Evolutionary conservation across 2,797 vertebrate species (phyloP), one percentile per base, ranked within the genome.

Genomic region (Ambastaia sidthimunki): DNA sequence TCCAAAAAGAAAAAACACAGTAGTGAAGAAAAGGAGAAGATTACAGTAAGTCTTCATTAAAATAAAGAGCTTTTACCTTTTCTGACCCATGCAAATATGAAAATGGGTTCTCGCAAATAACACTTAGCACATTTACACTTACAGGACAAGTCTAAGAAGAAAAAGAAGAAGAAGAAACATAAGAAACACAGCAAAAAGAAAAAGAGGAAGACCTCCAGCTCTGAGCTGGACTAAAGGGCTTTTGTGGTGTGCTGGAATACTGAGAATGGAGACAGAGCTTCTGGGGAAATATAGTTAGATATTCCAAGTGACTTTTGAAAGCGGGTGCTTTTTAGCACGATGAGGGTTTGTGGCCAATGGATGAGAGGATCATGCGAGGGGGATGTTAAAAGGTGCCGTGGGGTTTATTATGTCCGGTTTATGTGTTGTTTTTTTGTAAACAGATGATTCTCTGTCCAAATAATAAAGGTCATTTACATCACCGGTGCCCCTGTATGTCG

Each of bases 111-210:
- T 57, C 3, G 9, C 7, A 21, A 23, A 12, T 57, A 57, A 21
- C 7, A 21, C 9, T 10, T 21, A 57, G 3, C 0, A 12, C 6
- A 4, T 25, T 5, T 37, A 34, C 52, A 3, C 84, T 81, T 0
- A 66, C 85, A 99, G 98, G 95, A 97, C 71, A 98, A 96, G 90
- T 92, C 92, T 62, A 99, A 96, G 93, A 98, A 98, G 93, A 99
- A 98, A 91, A 97, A 95, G 91, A 97, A 96, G 90, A 97, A 95
- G 91, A 97, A 95, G 94, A 98, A 98, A 88, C 96, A 97, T 89
- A 99, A 98, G 95, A 99, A 98, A 85, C 96, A 97, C 9, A 90
- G 93, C 83, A 96, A 96, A 82, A 99, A 96, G 93, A 98, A 98
- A 94, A 98, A 96, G 93, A 97, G 95, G 94, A 98, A 96, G 95